These are phyloP conservation scores for Ichneumoninae sp. DNA, from an alignment of 2,888 invertebrate species.

Conservation along the genomic window DNA sequence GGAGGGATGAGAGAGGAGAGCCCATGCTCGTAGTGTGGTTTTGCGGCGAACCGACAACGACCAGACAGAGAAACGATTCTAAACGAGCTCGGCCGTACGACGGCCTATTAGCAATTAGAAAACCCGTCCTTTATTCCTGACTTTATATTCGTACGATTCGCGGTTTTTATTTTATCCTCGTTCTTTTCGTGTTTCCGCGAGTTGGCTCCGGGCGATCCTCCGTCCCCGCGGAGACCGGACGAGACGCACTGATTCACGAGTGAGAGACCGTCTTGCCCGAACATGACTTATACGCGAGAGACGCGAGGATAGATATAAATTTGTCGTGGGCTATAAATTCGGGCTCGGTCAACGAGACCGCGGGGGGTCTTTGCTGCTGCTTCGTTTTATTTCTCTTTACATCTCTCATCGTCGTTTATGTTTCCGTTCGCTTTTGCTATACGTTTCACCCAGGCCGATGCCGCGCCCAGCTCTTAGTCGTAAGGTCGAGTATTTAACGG, in stretches of 20 bases:
- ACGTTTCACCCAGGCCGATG: conserved; percentile 48
- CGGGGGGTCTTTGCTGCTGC: conserved; percentile 58
- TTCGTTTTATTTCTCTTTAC: conserved; percentile 35
- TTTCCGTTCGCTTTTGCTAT: conserved; percentile 57
- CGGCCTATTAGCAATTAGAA: conserved; percentile 48
- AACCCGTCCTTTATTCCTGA: neutral
- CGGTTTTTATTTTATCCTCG: conserved; percentile 22
- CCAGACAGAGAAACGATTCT: conserved; percentile 57
- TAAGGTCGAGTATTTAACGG: conserved; percentile 65
- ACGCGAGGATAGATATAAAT: conserved; percentile 67
- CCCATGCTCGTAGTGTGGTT: conserved; percentile 49
- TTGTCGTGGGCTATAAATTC: conserved; percentile 66
- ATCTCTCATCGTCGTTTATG: conserved; percentile 59
- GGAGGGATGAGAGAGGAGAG: conserved; percentile 11
- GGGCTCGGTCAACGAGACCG: conserved; percentile 67
- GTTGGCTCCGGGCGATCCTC: conserved; percentile 14
- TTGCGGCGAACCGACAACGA: conserved; percentile 59
- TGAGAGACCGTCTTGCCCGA: conserved; percentile 54
- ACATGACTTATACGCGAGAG: conserved; percentile 59
- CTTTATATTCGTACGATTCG: neutral
- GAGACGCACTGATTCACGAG: conserved; percentile 51
- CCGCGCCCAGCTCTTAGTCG: conserved; percentile 66
- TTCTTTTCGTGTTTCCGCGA: conserved; percentile 45
- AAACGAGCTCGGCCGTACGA: conserved; percentile 24
- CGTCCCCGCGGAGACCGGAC: neutral